Base-by-base conservation (phyloP, 2,888 invertebrate genomes). In the Blomia tropicalis region DNA sequence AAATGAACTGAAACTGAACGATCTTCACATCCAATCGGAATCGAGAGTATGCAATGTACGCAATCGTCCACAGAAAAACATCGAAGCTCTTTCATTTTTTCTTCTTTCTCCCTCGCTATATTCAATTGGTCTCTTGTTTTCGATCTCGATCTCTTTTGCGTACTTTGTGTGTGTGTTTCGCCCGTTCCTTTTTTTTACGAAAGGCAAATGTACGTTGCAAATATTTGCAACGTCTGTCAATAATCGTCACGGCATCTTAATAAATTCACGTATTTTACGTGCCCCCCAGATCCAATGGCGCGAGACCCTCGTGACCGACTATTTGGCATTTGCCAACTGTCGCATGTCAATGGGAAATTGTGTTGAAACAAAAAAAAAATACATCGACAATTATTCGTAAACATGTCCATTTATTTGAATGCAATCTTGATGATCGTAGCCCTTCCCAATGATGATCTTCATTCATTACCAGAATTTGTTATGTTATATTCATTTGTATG, bases 181-280 rank as follows among this genome's bases (percentile, higher is more conserved):
- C 51, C 17, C 36, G 36, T 36, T 36, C 7, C 36, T 36, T 17
- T 17, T 17, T 11, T 36, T n/a, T n/a, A n/a, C n/a, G n/a, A n/a
- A n/a, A n/a, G n/a, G n/a, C 36, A 36, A n/a, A 47, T 27, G 27
- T 25, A n/a, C 51, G 22, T 27, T 14, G 51, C 7, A 7, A 22
- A 7, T 47, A 47, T 47, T n/a, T n/a, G n/a, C n/a, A n/a, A n/a
- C 51, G n/a, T 22, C 51, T 7, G 51, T 47, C 7, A 47, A 47
- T 47, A 47, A 47, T 47, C 51, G n/a, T 47, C 27, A n/a, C 14
- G 14, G 11, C 22, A 47, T 47, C 51, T 47, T 47, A 47, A 47
- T 47, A 7, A 47, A 47, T 47, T 47, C 51, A n/a, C 51, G 51
- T 47, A 25, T 47, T 47, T 47, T 47, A 47, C 51, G 51, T 47